A percentile compares a stretch with the other conserved stretches of the same genome.
These are phyloP conservation scores for Hemicentrotus pulcherrimus DNA, from an alignment of 35 echinoderm and acorn worm species.

Conservation along the genomic window DNA sequence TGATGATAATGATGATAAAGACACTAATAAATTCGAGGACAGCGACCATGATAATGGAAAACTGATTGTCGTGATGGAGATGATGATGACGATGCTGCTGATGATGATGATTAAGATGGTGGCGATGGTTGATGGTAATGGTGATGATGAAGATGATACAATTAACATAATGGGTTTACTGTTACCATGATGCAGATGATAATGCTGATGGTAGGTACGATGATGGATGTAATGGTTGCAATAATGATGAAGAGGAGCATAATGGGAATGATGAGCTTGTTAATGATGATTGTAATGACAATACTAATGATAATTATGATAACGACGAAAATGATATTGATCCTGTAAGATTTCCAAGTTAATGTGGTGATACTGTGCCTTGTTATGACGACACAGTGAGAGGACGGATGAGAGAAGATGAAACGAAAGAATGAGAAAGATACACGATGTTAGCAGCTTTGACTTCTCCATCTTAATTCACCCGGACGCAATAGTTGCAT, in stretches of 20 bases:
- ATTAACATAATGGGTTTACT: not conserved
- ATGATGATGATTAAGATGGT: not conserved
- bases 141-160: not conserved
- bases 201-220: not conserved
- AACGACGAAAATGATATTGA: not conserved
- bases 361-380: not conserved
- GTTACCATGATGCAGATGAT: not conserved
- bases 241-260: not conserved
- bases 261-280: not conserved
- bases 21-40: too few species aligned
- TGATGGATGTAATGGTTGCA: not conserved
- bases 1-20: too few species aligned
- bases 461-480: too few species aligned
- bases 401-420: not conserved
- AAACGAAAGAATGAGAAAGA: not conserved
- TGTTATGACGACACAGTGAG: not conserved
- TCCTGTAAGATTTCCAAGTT: not conserved
- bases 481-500: too few species aligned
- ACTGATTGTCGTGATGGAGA: not conserved
- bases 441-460: not conserved
- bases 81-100: not conserved
- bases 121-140: not conserved
- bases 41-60: too few species aligned
- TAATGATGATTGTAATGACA: not conserved
- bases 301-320: not conserved